Base-by-base conservation (phyloP, 2,113 vertebrate species). In the Alligator sinensis region DNA sequence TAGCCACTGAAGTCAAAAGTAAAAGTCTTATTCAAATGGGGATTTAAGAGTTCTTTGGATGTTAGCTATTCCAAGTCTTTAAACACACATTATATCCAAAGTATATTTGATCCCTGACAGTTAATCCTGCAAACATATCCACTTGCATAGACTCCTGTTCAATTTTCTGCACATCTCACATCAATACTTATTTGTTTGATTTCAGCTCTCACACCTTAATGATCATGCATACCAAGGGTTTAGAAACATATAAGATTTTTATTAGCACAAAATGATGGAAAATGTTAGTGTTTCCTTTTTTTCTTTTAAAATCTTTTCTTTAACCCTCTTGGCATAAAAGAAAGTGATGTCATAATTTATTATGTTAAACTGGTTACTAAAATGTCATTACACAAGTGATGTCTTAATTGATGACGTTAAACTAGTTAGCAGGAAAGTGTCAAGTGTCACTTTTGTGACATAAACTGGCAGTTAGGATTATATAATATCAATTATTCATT, bases 401-500 rank as follows among this genome's bases (percentile, higher is more conserved):
- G 94, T 92, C 97, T 96, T 98, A 98, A 98, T 98, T 97, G 93
- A 98, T 97, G 97, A 97, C 96, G 88, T 91, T 96, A 96, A 95
- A 81, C 95, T 96, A 78, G 94, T 95, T 97, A 97, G 95, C 94
- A 88, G 90, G 76, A 98, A 97, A 96, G 97, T 97, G 94, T 97
- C 97, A 97, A 97, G 96, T 97, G 96, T 97, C 97, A 95, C 96
- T 97, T 97, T 91, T 78, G 86, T 97, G 97, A 97, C 97, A 97
- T 97, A 97, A 98, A 98, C 97, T 97, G 97, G 94, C 97, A 95
- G 94, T 98, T 98, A 98, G 2, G 87, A 97, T 98, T 97, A 98
- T 98, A 97, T 97, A 98, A 97, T 97, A 98, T 96, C 98, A 97
- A 98, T 98, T 98, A 98, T 96, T 98, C 97, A 92, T 96, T 91